Base-by-base conservation (phyloP, 2,888 invertebrate genomes). In the Thysanoteuthis rhombus region DNA sequence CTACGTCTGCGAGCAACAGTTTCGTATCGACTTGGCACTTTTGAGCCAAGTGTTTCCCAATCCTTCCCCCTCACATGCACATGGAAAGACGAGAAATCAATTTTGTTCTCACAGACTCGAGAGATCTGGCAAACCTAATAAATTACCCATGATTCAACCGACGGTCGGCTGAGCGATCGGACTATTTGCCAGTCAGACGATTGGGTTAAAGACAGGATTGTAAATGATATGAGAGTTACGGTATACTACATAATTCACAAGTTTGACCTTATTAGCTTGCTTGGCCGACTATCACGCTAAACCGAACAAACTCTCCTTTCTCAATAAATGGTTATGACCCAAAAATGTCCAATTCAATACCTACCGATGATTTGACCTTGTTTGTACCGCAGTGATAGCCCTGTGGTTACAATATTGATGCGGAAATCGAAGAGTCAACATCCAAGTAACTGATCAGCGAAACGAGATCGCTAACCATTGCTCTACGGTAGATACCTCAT, bases 21-120 rank as follows among this genome's bases (percentile, higher is more conserved):
- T 75, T 75, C 75, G 75, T 75, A 75, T 75, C n/a, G 75, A 75
- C 75, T 75, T 75, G 75, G 75, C 75, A 75, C 75, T 75, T 75
- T 75, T 75, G n/a, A 75, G 36, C n/a, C 16, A 75, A 75, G 75
- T 75, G 16, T 25, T n/a, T 36, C 75, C 75, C 75, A n/a, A 1
- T 36, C 8, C n/a, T 25, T 22, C 75, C 12, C 4, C 75, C 1
- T 2, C 75, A n/a, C 75, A 75, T n/a, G 75, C 75, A 36, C 75
- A 75, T 75, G 28, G 75, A 16, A 32, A 25, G 19, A 45, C 12
- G n/a, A 75, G 75, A 75, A 75, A 75, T 75, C 75, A 75, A 75
- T 75, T 75, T 75, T 36, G n/a, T 75, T 75, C 75, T 75, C 75
- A 75, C n/a, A 75, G 75, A 75, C 75, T 75, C 75, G n/a, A 12